Evolutionary conservation across 2,797 vertebrate species (phyloP), one percentile per base, ranked within the genome.

Genomic region (Enteromius viviparus): DNA sequence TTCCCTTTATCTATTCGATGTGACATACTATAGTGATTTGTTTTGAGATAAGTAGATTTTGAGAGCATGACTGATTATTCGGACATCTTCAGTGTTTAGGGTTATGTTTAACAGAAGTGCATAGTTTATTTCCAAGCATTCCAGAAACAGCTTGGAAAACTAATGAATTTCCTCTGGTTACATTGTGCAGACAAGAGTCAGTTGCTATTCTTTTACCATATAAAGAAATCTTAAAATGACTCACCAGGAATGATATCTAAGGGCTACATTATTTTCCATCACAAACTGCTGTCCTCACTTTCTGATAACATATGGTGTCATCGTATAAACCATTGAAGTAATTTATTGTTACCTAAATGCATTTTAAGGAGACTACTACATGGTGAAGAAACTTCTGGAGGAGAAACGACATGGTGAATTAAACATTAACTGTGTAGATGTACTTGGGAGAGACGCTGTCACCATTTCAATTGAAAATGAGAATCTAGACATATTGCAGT

Each of bases 321-420:
- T 66, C 58, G 17, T 45, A 45, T 69, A 69, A 37, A 58, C 21
- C 17, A 70, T 29, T 1, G 0, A 62, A 40, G 19, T 60, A 62
- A 40, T 58, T n/a, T 66, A 66, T 26, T 81, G 12, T 32, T 26
- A 72, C 60, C 51, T 76, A 74, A 64, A 60, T 83, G 51, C 85
- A 60, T 40, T 89, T 89, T 79, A 93, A 99, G 98, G 98, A 92
- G 98, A 99, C 92, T 99, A 98, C 94, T 99, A 99, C 92, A 99
- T 99, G 98, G 98, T 99, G 94, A 99, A 98, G 94, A 99, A 97
- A 78, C 96, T 99, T 74, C 93, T 99, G 15, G 97, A 98, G 90
- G 97, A 99, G 89, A 98, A 98, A 92, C 94, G 93, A 66, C 94
- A 96, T 0, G 96, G 96, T 6, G 97, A 98, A 91, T 95, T 99